phyloP scores from a whole-genome alignment of 2,113 vertebrate genomes.

The Rhinolophus ferrumequinum region DNA sequence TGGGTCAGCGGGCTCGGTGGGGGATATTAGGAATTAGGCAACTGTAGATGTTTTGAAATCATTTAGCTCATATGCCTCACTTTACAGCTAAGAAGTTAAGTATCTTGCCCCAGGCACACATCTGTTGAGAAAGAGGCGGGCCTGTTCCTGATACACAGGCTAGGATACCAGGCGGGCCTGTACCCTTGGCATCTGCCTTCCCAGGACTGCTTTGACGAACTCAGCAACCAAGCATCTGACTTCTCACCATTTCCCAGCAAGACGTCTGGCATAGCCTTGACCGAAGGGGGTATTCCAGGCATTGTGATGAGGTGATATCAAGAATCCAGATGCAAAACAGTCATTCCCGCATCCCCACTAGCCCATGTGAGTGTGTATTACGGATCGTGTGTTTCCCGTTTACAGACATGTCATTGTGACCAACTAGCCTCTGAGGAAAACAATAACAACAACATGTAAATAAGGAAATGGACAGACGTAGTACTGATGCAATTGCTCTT shows the following conservation, averaged over 20 bases:
- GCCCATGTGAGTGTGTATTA: background rate
- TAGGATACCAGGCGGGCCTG: background rate
- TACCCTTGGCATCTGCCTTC: background rate
- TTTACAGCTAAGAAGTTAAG: background rate
- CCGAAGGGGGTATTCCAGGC: background rate
- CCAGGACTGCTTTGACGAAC: background rate
- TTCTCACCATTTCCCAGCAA: slow-evolving; percentile 14
- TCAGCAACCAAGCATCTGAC: background rate
- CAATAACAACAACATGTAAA: background rate
- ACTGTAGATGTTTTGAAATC: slow-evolving; percentile 47
- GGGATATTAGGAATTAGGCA: slow-evolving; percentile 57
- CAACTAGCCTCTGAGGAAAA: background rate
- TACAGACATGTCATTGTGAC: background rate
- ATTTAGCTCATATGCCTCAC: background rate
- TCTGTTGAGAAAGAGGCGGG: slow-evolving; percentile 24
- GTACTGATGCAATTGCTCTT: background rate
- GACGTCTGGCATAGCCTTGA: background rate
- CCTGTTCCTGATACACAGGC: background rate
- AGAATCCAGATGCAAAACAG: slow-evolving; percentile 49
- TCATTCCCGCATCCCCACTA: background rate
- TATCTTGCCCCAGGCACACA: background rate
- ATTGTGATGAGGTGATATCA: slow-evolving; percentile 3
- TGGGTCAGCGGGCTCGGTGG: background rate
- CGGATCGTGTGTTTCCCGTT: background rate
- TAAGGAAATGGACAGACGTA: background rate